A percentile compares a stretch with the other conserved stretches of the same genome.
phyloP scores from a whole-genome alignment of 2,888 invertebrate species.

The Lypha dubia region DNA sequence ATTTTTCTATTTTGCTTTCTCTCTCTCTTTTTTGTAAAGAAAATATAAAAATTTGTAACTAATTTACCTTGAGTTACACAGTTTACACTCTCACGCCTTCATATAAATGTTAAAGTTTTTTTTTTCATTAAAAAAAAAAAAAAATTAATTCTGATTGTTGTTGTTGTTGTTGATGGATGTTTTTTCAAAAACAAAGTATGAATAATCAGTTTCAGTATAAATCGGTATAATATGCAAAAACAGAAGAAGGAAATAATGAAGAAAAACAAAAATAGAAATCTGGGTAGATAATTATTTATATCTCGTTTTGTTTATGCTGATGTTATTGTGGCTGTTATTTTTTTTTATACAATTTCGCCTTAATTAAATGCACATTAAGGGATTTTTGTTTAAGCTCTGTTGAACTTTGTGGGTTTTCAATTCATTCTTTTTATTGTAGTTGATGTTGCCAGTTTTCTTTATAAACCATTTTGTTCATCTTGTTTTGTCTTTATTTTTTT shows the following conservation, averaged over 20 bases:
- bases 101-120: conserved; percentile 19
- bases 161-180: conserved; percentile 7
- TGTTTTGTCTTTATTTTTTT: conserved; percentile 51
- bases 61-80: conserved; percentile 68
- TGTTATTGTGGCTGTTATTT: conserved; percentile 29
- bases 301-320: conserved; percentile 2
- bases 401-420: conserved; percentile 70
- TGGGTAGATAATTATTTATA: conserved; percentile 45
- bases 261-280: conserved; percentile 28
- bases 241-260: not conserved
- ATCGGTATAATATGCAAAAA: not conserved
- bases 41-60: conserved; percentile 63
- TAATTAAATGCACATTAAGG: conserved; percentile 73
- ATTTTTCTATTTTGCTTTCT: too few relatives aligned
- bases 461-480: conserved; percentile 28
- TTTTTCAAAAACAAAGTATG: not conserved
- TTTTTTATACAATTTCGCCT: conserved; percentile 60
- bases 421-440: conserved; percentile 20
- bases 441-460: conserved; percentile 12
- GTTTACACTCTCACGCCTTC: conserved; percentile 43
- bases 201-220: conserved; percentile 34
- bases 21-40: too few relatives aligned
- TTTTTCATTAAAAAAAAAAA: conserved; percentile 8
- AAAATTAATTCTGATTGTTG: too few relatives aligned
- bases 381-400: conserved; percentile 66